Conservation (phyloP, 1,140 invertebrate genomes). For the Thaumatotibia leucotreta region DNA sequence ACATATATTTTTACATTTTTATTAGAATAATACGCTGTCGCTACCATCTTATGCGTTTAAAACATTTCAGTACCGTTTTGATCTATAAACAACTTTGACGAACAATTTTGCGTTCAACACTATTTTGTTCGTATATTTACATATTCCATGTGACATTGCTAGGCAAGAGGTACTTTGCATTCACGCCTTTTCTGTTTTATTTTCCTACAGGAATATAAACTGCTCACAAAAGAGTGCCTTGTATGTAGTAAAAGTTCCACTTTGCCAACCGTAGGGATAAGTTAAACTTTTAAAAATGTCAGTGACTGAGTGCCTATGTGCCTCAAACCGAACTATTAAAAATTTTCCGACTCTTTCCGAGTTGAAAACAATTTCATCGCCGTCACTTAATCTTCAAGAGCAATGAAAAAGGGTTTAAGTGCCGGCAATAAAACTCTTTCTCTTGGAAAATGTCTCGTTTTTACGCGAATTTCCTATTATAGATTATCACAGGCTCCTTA, state of each 20-base stretch:
- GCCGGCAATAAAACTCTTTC: not conserved
- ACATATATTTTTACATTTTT: conserved; percentile 40
- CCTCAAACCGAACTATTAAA: conserved; percentile 3
- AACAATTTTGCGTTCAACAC: conserved; percentile 11
- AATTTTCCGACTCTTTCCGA: not conserved
- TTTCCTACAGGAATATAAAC: not conserved
- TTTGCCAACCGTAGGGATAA: not conserved
- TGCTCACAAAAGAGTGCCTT: not conserved
- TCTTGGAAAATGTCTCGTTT: conserved; percentile 7
- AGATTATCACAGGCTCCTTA: conserved; percentile 68
- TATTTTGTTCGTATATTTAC: not conserved
- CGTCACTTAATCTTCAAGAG: not conserved
- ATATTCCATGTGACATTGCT: not conserved
- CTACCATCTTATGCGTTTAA: conserved; percentile 34
- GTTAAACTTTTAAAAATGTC: not conserved
- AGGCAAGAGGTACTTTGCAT: not conserved
- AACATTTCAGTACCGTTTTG: conserved; percentile 25
- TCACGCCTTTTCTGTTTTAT: not conserved
- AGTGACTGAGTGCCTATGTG: not conserved
- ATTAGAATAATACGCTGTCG: conserved; percentile 42
- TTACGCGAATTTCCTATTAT: conserved; percentile 48
- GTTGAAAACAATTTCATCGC: not conserved
- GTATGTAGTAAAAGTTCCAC: not conserved
- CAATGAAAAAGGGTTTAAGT: not conserved
- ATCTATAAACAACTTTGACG: conserved; percentile 20